A percentile compares a stretch with the other conserved stretches of the same genome.
These are phyloP conservation scores for Thalassarche chlororhynchos DNA, from an alignment of 2,113 vertebrate genomes.

Conservation along the genomic window DNA sequence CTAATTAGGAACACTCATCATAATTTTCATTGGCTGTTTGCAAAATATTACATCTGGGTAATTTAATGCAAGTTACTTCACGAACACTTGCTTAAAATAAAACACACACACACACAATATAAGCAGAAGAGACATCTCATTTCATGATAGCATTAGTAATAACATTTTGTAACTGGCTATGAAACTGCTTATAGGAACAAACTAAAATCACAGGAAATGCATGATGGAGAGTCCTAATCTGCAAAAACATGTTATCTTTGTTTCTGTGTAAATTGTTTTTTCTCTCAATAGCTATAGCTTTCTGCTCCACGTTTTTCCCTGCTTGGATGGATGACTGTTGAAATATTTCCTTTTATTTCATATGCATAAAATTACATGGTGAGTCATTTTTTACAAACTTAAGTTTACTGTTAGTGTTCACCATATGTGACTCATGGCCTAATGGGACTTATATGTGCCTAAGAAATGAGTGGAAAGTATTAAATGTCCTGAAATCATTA, in stretches of 20 bases:
- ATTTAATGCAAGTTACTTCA: conserved; percentile 74
- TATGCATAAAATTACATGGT: neutral
- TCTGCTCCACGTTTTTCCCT: neutral
- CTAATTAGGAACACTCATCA: conserved; percentile 81
- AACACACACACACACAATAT: neutral
- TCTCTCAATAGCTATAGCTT: neutral
- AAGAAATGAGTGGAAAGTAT: neutral
- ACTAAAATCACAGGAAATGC: neutral
- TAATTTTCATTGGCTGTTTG: conserved; percentile 78
- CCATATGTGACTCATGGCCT: neutral
- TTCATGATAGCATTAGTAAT: neutral
- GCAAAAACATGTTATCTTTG: neutral
- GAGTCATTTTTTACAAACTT: neutral
- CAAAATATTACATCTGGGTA: conserved; percentile 76
- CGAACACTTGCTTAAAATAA: conserved; percentile 10
- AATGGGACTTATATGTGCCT: neutral
- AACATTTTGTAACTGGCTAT: conserved; percentile 2
- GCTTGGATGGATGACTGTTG: neutral
- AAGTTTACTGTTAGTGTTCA: neutral
- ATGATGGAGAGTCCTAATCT: neutral
- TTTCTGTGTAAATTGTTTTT: neutral
- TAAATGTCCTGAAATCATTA: neutral
- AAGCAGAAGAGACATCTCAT: neutral
- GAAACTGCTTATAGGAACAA: neutral
- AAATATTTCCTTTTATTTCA: neutral